phyloP scores from a whole-genome alignment of 2,797 vertebrate genomes.

The Eidolon dupreanum region DNA sequence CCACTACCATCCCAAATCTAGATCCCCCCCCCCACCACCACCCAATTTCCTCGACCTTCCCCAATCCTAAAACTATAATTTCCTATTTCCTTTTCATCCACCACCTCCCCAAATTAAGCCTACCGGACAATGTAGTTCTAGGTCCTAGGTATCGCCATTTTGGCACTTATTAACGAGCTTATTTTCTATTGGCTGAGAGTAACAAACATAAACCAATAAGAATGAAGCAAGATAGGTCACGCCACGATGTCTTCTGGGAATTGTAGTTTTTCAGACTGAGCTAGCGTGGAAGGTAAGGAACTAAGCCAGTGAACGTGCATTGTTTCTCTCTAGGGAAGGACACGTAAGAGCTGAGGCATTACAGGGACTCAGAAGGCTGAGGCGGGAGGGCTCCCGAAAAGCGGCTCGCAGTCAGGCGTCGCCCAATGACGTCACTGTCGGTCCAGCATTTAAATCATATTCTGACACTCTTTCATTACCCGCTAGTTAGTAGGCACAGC shows the following conservation, averaged over 20 bases:
- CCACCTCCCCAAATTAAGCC: conserved; percentile 54
- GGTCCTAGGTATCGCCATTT: conserved; percentile 54
- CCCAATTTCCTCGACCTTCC: neutral
- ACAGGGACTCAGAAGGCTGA: neutral
- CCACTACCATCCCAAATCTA: neutral
- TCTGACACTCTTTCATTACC: conserved; percentile 14
- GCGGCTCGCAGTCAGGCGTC: neutral
- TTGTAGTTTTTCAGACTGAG: conserved; percentile 56
- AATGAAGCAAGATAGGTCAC: neutral
- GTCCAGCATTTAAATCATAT: neutral
- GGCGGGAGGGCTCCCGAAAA: neutral
- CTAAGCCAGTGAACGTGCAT: neutral
- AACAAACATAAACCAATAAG: conserved; percentile 38
- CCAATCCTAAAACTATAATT: neutral
- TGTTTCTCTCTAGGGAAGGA: neutral
- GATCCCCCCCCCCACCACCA: neutral
- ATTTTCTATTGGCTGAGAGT: conserved; percentile 50
- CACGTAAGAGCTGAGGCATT: neutral
- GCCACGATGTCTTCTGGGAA: conserved; percentile 58
- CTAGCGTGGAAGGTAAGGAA: neutral
- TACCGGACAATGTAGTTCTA: conserved; percentile 45
- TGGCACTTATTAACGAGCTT: conserved; percentile 53
- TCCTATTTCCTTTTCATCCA: conserved; percentile 25
- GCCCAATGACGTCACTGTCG: conserved; percentile 13
- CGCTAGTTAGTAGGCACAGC: neutral